A percentile compares a stretch with the other conserved stretches of the same genome.
phyloP scores from a whole-genome alignment of 2,113 vertebrate species.

The Pomatorhinus ruficollis region DNA sequence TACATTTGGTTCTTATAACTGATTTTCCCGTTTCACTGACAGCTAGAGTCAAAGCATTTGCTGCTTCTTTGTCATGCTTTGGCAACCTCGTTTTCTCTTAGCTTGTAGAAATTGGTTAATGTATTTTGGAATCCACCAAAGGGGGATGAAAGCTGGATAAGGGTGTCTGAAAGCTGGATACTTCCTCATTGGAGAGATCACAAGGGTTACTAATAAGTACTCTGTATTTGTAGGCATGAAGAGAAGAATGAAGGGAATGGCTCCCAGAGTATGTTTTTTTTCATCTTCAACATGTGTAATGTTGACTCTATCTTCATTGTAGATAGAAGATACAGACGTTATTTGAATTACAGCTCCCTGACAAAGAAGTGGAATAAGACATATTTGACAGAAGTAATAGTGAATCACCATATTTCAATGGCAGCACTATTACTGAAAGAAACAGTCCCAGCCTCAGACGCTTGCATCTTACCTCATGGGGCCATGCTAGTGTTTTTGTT shows the following conservation, averaged over 20 bases:
- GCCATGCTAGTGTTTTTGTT: fast-evolving
- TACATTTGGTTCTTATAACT: background rate
- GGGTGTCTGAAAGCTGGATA: background rate
- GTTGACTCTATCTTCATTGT: background rate
- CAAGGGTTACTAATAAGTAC: background rate
- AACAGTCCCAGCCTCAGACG: background rate
- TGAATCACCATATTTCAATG: background rate
- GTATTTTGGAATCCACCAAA: background rate
- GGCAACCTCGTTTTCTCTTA: background rate
- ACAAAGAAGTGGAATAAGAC: background rate
- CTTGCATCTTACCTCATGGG: background rate
- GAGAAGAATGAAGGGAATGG: background rate
- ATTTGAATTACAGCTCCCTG: background rate
- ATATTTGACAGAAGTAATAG: background rate
- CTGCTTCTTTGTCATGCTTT: background rate
- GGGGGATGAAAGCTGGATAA: background rate
- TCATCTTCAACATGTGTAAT: background rate
- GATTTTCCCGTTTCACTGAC: background rate
- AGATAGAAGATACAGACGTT: background rate
- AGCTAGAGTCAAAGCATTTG: background rate
- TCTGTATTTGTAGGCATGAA: background rate
- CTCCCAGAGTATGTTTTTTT: background rate
- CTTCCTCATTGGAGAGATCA: background rate
- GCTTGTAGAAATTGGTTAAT: background rate
- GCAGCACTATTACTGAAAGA: background rate